These are phyloP conservation scores for Stichodactyla helianthus DNA, from an alignment of 64 coral and sea anemone species.

Conservation along the genomic window DNA sequence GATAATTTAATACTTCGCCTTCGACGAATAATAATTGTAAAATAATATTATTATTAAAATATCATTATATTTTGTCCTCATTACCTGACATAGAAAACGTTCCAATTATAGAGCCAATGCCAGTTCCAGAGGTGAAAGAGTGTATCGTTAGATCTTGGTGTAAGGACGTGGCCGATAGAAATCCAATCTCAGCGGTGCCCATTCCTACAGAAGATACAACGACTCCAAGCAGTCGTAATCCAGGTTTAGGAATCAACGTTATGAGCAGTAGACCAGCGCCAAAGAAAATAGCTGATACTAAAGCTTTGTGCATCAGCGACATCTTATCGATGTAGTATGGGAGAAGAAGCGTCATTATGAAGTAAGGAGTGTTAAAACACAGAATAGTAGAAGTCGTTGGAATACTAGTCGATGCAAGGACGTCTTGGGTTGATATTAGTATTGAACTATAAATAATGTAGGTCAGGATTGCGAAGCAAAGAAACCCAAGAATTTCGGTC, in stretches of 20 bases:
- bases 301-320: neutral
- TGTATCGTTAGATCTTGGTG: constrained; percentile 39
- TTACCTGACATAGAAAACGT: constrained; percentile 46
- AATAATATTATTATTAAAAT: neutral
- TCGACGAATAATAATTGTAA: no score
- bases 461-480: constrained; percentile 5
- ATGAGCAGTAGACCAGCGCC: constrained; percentile 28
- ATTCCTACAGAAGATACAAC: constrained; percentile 39
- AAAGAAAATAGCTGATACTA: neutral
- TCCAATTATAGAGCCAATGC: constrained; percentile 31
- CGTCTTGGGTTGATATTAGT: constrained; percentile 37
- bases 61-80: neutral
- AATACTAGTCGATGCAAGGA: constrained; percentile 41
- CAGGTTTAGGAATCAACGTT: constrained; percentile 14
- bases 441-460: constrained; percentile 9
- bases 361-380: constrained; percentile 50
- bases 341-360: constrained; percentile 9
- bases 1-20: no score
- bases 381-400: constrained; percentile 28
- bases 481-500: neutral
- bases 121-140: constrained; percentile 42
- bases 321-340: constrained; percentile 37
- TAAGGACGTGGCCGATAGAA: constrained; percentile 39
- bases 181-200: constrained; percentile 48
- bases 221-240: constrained; percentile 32